Conservation (phyloP, 1,140 invertebrate genomes). For the Listronotus bonariensis region DNA sequence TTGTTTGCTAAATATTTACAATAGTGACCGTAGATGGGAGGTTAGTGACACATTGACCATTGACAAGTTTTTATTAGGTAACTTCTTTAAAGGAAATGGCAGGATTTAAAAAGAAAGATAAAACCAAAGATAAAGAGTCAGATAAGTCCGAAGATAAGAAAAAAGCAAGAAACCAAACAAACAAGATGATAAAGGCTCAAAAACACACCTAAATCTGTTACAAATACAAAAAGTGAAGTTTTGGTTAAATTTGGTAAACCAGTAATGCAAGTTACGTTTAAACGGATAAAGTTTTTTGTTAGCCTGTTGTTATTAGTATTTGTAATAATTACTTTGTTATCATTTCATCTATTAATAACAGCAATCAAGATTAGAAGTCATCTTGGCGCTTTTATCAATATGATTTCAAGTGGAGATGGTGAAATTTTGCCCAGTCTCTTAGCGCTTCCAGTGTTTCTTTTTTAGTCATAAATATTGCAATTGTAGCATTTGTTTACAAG, state of each 20-base stretch:
- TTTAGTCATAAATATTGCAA: constrained; percentile 40
- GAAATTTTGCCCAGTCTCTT: constrained; percentile 42
- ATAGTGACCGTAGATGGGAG: too few relatives aligned
- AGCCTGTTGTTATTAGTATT: constrained; percentile 15
- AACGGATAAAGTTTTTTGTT: constrained; percentile 34
- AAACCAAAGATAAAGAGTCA: too few relatives aligned
- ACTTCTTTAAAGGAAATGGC: neutral
- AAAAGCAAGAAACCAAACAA: neutral
- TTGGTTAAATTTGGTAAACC: constrained; percentile 41
- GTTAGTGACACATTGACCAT: too few relatives aligned
- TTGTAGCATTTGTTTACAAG: constrained; percentile 36
- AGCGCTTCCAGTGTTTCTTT: constrained; percentile 40
- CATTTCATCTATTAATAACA: constrained; percentile 35
- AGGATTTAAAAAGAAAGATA: too few relatives aligned
- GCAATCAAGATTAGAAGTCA: constrained; percentile 41
- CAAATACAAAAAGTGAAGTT: constrained; percentile 17
- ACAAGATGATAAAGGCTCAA: neutral
- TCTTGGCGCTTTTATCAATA: constrained; percentile 49
- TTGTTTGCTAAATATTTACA: too few relatives aligned
- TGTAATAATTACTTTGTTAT: constrained; percentile 32
- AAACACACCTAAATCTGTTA: neutral
- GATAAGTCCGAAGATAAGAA: neutral
- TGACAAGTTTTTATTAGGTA: neutral
- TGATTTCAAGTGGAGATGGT: constrained; percentile 47
- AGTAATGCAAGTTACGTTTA: constrained; percentile 33